Percentiles rank a stretch among this genome's conserved stretches.
Evolutionary conservation across 2,113 vertebrate genomes (phyloP).

Genomic region (Cyprinodon variegatus): DNA sequence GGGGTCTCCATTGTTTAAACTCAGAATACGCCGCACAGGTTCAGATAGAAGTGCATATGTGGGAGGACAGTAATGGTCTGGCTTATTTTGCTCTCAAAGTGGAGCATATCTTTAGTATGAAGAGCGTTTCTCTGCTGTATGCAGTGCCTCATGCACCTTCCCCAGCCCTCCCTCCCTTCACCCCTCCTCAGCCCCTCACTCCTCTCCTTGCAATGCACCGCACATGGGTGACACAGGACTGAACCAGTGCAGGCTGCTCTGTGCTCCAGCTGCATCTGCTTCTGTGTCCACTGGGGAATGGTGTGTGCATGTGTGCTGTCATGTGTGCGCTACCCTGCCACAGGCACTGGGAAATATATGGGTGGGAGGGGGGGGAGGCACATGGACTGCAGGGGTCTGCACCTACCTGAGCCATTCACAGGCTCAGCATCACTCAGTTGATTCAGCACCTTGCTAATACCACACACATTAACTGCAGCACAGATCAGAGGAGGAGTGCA

Average conservation of each 20-base stretch:
- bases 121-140: constrained; percentile 43
- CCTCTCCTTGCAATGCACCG: constrained; percentile 46
- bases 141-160: constrained; percentile 31
- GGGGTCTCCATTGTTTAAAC: not conserved
- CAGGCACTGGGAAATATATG: constrained; percentile 50
- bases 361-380: constrained; percentile 2
- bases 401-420: constrained; percentile 62
- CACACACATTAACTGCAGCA: constrained; percentile 71
- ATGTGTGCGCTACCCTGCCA: constrained; percentile 20
- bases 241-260: constrained; percentile 59
- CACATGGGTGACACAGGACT: constrained; percentile 68
- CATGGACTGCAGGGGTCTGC: constrained; percentile 67
- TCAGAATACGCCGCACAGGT: constrained; percentile 9
- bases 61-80: constrained; percentile 18
- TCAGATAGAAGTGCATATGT: constrained; percentile 1
- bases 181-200: constrained; percentile 3
- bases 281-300: constrained; percentile 57
- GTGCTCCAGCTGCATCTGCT: constrained; percentile 70
- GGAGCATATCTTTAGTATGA: constrained; percentile 10
- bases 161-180: constrained; percentile 2
- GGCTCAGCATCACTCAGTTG: constrained; percentile 68
- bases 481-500: constrained; percentile 65
- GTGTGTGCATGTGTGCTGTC: constrained; percentile 31
- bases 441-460: constrained; percentile 73
- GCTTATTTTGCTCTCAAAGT: constrained; percentile 33